Percentiles rank a stretch among this genome's conserved stretches.
phyloP scores from a whole-genome alignment of 2,888 invertebrate species.

The Andrena fulva region DNA sequence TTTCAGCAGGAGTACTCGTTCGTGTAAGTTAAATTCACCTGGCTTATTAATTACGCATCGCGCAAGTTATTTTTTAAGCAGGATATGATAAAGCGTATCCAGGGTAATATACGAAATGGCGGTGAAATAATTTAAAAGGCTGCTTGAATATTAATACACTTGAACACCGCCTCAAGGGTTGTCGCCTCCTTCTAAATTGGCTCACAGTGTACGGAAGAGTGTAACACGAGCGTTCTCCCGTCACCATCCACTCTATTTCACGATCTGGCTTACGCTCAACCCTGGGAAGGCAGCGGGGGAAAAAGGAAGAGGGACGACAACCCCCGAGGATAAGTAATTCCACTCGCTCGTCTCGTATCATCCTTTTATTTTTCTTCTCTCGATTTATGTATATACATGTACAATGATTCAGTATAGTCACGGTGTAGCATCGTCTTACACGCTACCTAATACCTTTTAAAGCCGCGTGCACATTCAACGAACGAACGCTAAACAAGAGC shows the following conservation, averaged over 20 bases:
- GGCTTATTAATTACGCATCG: background rate
- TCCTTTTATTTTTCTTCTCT: slow-evolving; percentile 65
- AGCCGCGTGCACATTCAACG: slow-evolving; percentile 24
- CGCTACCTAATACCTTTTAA: slow-evolving; percentile 60
- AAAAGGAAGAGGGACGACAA: slow-evolving; percentile 8
- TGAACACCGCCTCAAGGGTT: background rate
- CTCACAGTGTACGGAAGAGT: background rate
- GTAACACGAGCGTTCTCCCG: background rate
- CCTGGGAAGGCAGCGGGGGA: background rate
- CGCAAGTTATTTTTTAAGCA: background rate
- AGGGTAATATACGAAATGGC: background rate
- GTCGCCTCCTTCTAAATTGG: slow-evolving; percentile 9
- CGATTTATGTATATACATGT: slow-evolving; percentile 69
- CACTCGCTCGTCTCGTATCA: slow-evolving; percentile 48
- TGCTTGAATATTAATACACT: background rate
- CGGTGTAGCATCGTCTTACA: slow-evolving; percentile 61
- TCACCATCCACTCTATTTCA: slow-evolving; percentile 14
- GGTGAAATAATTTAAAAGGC: background rate
- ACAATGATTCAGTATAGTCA: slow-evolving; percentile 67
- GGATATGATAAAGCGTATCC: background rate
- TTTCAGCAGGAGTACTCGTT: background rate
- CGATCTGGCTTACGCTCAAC: slow-evolving; percentile 25
- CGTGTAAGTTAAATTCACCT: background rate
- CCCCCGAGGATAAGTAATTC: slow-evolving; percentile 40
- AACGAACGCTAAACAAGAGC: slow-evolving; percentile 16